Conservation (phyloP, 2,113 vertebrate species). For the Anhinga anhinga region DNA sequence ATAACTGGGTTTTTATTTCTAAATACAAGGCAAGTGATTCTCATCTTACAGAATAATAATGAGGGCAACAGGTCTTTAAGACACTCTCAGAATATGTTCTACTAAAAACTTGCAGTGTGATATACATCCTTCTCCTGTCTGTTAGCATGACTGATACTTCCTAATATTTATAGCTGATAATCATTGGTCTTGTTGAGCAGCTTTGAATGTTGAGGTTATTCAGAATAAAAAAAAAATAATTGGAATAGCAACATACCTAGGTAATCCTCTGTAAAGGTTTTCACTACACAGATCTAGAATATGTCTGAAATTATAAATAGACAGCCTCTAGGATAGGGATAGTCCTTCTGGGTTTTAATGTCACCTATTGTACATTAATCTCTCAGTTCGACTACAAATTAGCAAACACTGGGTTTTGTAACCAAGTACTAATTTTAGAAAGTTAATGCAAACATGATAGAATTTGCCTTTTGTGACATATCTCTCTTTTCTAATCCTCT, state of each 20-base stretch:
- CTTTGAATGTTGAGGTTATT: neutral
- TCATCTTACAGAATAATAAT: neutral
- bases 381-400: neutral
- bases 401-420: neutral
- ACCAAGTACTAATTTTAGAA: neutral
- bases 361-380: neutral
- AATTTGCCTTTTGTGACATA: neutral
- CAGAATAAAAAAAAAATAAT: neutral
- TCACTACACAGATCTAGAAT: neutral
- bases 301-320: neutral
- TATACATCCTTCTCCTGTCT: neutral
- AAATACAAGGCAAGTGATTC: neutral
- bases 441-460: neutral
- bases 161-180: neutral
- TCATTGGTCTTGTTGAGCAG: neutral
- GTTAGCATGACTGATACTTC: neutral
- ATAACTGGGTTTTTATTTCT: neutral
- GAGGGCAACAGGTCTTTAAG: neutral
- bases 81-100: neutral
- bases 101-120: neutral
- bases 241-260: neutral
- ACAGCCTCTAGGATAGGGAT: neutral
- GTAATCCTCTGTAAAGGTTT: neutral
- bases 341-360: neutral
- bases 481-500: neutral